Base-by-base conservation (phyloP, 2,888 invertebrate species). In the Chorisops tibialis region DNA sequence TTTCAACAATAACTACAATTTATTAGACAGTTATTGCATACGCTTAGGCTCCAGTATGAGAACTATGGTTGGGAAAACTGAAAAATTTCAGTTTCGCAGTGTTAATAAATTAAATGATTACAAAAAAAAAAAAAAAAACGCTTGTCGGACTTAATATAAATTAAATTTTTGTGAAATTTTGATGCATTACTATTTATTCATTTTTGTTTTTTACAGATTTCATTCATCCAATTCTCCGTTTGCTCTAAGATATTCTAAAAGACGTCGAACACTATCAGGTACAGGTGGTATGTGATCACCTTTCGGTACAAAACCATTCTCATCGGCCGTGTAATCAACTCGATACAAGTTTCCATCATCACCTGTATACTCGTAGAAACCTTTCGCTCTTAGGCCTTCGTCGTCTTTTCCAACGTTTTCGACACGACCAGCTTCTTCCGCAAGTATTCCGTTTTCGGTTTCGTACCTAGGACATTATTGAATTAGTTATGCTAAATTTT, bases 371-470 rank as follows among this genome's bases (percentile, higher is more conserved):
- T 72, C 70, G 56, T 74, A 75, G n/a, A 73, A 70, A 1, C 75
- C 76, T 61, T 79, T 80, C 1, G 86, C 84, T 60, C 81, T 81
- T 50, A 87, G 82, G 1, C 83, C 85, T 64, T 83, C 84, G 2
- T 80, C 80, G 16, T 81, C 80, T 19, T 75, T 70, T 0, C 81
- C 79, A 11, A 79, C 70, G 66, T 81, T 78, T 50, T 72, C 70
- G 11, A 76, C 74, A 45, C 69, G 69, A 5, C 72, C 74, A 24
- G 66, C 69, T 62, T 76, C 75, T 62, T 74, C 73, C 1, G 65
- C 74, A 16, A 73, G 71, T 19, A 76, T 72, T 5, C 76, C 76
- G 30, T 76, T 76, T 58, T 75, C 75, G 2, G 76, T 76, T 64
- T 76, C 73, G 30, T 70, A 75, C 41, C 63, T 68, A 52, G 3